Evolutionary conservation across 2,888 invertebrate genomes (phyloP).

Genomic region (Rotaria macrura): DNA sequence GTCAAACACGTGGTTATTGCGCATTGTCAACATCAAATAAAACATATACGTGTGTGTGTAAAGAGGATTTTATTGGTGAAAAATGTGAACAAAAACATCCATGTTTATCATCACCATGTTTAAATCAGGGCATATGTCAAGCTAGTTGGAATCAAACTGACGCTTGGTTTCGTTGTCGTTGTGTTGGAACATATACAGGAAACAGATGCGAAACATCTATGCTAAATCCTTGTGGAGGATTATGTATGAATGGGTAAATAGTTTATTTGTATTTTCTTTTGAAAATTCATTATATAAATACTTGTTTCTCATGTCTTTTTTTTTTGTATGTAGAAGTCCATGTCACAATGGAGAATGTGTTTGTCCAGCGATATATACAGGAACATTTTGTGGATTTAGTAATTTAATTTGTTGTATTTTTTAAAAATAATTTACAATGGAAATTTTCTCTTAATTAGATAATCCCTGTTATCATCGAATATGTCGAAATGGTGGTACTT

Average conservation of each 20-base stretch:
- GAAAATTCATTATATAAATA: background rate
- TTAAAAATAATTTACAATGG: background rate
- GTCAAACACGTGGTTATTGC: slow-evolving; percentile 20
- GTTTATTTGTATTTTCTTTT: background rate
- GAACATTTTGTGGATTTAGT: slow-evolving; percentile 7
- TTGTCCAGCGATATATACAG: background rate
- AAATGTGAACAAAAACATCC: slow-evolving; percentile 23
- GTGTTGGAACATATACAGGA: slow-evolving; percentile 8
- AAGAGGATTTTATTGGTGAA: slow-evolving; percentile 10
- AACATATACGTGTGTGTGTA: slow-evolving; percentile 26
- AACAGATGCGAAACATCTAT: slow-evolving; percentile 4
- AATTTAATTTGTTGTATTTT: background rate
- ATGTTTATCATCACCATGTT: slow-evolving; percentile 25
- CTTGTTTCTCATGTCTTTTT: no score
- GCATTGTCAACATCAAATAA: background rate
- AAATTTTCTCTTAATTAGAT: background rate
- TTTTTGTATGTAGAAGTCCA: background rate
- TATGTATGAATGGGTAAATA: slow-evolving; percentile 12
- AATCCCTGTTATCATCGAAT: background rate
- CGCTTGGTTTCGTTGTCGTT: background rate
- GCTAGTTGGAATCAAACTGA: background rate
- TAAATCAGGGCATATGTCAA: background rate
- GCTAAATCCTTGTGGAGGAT: background rate
- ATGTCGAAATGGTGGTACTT: background rate
- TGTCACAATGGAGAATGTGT: background rate